A percentile compares a stretch with the other conserved stretches of the same genome.
phyloP scores from a whole-genome alignment of 2,797 vertebrate genomes.

The Antennarius maculatus region DNA sequence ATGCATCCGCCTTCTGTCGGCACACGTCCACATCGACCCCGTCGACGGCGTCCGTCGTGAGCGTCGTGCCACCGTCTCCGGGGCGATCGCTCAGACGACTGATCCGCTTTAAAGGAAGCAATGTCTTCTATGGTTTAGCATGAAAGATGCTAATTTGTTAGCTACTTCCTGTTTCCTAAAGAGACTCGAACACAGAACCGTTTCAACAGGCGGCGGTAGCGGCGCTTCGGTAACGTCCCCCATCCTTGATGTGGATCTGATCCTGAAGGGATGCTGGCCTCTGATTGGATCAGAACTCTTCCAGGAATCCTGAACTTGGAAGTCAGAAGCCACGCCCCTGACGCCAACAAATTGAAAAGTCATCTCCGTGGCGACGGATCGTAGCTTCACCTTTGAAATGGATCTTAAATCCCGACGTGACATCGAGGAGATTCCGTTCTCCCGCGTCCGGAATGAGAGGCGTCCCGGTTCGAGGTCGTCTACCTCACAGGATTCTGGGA shows the following conservation, averaged over 20 bases:
- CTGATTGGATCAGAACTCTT: no score
- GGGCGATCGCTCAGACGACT: conserved; percentile 3
- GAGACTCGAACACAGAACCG: not conserved
- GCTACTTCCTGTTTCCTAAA: conserved; percentile 17
- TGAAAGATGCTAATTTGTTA: conserved; percentile 13
- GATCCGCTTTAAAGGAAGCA: conserved; percentile 5
- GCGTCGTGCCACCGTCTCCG: conserved; percentile 5
- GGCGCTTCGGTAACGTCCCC: no score
- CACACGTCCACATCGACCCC: not conserved
- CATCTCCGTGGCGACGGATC: conserved; percentile 7
- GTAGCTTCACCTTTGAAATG: conserved; percentile 36
- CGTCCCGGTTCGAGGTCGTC: no score
- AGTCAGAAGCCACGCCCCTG: conserved; percentile 20
- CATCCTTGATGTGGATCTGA: no score
- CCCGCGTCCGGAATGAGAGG: conserved; percentile 23
- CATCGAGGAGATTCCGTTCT: conserved; percentile 19
- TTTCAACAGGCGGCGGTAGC: no score
- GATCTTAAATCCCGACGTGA: conserved; percentile 52
- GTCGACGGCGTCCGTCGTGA: conserved; percentile 5
- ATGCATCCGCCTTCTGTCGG: not conserved
- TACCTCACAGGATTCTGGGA: no score
- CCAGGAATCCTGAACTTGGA: not conserved
- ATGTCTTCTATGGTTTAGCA: conserved; percentile 3
- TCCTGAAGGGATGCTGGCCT: no score
- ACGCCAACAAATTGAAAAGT: conserved; percentile 2